phyloP scores from a whole-genome alignment of 2,797 vertebrate species.

The Pantherophis alleghaniensis region DNA sequence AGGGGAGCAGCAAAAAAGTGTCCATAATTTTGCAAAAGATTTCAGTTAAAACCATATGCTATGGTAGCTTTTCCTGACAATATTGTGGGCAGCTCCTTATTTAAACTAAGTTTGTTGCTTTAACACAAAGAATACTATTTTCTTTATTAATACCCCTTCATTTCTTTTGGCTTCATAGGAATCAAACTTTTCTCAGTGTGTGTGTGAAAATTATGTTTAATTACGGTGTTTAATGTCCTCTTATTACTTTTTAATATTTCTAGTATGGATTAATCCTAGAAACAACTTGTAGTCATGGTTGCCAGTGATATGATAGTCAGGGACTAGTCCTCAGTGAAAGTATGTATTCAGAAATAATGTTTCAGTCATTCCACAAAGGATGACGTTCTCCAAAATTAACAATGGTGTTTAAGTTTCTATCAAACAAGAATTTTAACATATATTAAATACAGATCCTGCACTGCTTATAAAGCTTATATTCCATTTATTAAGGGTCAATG shows the following conservation, averaged over 20 bases:
- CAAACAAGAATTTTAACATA: neutral
- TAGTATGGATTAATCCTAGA: neutral
- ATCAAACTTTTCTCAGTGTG: neutral
- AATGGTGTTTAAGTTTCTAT: neutral
- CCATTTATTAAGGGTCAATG: neutral
- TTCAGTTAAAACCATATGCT: neutral
- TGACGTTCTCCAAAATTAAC: neutral
- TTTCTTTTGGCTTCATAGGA: neutral
- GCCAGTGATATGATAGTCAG: neutral
- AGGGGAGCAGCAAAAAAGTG: neutral
- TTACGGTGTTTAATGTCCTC: neutral
- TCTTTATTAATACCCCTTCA: neutral
- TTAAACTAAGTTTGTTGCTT: neutral
- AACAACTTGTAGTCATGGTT: neutral
- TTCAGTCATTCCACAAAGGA: neutral
- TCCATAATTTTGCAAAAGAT: neutral
- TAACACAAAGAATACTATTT: neutral
- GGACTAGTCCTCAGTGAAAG: neutral
- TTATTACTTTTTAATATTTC: neutral
- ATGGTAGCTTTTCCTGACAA: neutral
- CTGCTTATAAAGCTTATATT: neutral
- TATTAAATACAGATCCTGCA: neutral
- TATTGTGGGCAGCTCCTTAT: neutral
- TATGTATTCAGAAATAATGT: neutral
- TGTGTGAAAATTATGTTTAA: neutral